phyloP scores from a whole-genome alignment of 1,140 invertebrate species.

The Ditylenchus dipsaci region DNA sequence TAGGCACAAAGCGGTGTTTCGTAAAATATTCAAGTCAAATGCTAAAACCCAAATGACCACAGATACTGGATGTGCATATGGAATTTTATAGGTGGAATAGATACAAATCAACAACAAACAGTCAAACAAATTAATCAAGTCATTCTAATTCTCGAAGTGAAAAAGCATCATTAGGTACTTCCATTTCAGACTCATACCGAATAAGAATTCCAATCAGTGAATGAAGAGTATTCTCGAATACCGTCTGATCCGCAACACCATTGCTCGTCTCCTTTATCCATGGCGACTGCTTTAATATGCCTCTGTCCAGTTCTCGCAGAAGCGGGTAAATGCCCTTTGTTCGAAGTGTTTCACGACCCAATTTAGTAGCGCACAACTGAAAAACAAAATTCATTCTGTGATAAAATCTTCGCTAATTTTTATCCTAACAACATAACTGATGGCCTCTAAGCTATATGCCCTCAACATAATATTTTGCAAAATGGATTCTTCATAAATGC shows the following conservation, averaged over 20 bases:
- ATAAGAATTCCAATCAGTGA: constrained; percentile 32
- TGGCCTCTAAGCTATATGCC: too few species aligned
- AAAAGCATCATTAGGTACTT: constrained; percentile 3
- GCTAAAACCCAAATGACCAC: too few species aligned
- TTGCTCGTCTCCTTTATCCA: background rate
- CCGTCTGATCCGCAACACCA: background rate
- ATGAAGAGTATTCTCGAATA: constrained; percentile 7
- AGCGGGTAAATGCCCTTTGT: constrained; percentile 26
- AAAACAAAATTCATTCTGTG: constrained; percentile 3
- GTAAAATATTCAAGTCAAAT: too few species aligned
- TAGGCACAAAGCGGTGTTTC: too few species aligned
- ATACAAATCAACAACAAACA: constrained; percentile 24
- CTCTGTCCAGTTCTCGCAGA: constrained; percentile 34
- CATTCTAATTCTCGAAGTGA: background rate
- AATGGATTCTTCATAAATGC: too few species aligned
- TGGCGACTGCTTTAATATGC: constrained; percentile 5
- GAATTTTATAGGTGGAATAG: constrained; percentile 1
- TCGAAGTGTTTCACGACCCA: constrained; percentile 20
- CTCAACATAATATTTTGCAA: too few species aligned
- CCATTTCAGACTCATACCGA: constrained; percentile 33
- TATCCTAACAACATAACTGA: too few species aligned
- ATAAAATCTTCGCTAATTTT: constrained; percentile 2
- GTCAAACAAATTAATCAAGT: background rate
- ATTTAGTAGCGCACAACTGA: constrained; percentile 33
- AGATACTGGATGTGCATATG: too few species aligned